Evolutionary conservation across 2,888 invertebrate species (phyloP), one percentile per base, ranked within the genome.

Genomic region (Hemaris fuciformis): DNA sequence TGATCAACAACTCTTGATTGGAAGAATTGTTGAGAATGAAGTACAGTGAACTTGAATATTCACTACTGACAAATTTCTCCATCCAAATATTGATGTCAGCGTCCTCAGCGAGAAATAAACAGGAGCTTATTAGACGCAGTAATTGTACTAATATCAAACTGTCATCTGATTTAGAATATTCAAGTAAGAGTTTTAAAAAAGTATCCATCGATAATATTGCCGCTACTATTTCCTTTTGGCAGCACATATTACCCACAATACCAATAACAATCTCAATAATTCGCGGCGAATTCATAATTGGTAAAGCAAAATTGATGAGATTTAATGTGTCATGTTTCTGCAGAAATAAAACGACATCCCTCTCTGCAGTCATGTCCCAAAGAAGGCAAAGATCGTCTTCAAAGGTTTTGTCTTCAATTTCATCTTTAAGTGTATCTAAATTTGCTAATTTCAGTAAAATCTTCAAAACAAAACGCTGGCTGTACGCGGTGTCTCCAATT

Each of bases 301-400:
- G 89, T 57, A 95, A 77, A 0, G 93, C 93, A 62, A 94, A 91
- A 68, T 93, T 89, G 15, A 95, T 94, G 18, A 97, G 87, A 61
- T 95, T 94, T 3, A 96, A 89, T 63, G 95, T 94, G 65, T 96
- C 93, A 65, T 96, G 94, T 70, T 95, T 91, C 61, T 95, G 85
- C 10, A 97, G 86, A 75, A 95, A 95, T 45, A 93, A 76, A 8
- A 96, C 96, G 0, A 97, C 95, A 76, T 96, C 97, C 67, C 94
- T 93, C 70, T 97, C 96, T 0, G 95, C 93, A 0, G 97, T 96
- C 96, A 97, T 97, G 71, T 97, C 97, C 97, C 97, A 97, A 0
- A 97, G 81, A 5, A 94, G 94, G 76, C 96, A 96, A 41, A 97
- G 88, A 74, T 97, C 95, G 23, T 94, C 94, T 87, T 97, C 97